These are phyloP conservation scores for Epizoanthus stellaris DNA, from an alignment of 92 coral and sea anemone species.

Conservation along the genomic window DNA sequence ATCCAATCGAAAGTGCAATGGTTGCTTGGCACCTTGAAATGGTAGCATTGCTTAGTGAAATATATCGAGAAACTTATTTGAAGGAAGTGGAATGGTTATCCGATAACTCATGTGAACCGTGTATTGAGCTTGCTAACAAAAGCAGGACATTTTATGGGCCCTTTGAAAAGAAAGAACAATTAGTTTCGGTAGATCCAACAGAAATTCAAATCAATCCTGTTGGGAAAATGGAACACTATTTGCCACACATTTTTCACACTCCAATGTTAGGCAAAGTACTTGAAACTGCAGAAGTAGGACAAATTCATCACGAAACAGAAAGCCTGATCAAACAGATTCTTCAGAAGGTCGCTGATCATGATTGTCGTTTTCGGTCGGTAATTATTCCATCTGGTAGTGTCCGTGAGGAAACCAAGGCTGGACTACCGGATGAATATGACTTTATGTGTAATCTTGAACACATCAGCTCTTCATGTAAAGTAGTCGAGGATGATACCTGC, in stretches of 20 bases:
- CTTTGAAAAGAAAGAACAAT: constrained; percentile 3
- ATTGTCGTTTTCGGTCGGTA: constrained; percentile 53
- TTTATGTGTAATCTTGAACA: constrained; percentile 58
- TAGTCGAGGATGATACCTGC: constrained; percentile 47
- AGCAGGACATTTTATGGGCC: too few relatives aligned
- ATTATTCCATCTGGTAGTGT: constrained; percentile 57
- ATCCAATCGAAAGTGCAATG: too few relatives aligned
- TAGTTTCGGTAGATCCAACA: constrained; percentile 26
- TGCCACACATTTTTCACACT: constrained; percentile 56
- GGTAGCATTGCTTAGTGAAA: too few relatives aligned
- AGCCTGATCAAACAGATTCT: constrained; percentile 46
- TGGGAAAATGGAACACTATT: constrained; percentile 43
- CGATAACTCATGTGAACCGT: too few relatives aligned
- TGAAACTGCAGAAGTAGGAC: constrained; percentile 47
- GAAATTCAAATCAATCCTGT: constrained; percentile 43
- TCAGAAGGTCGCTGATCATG: constrained; percentile 33
- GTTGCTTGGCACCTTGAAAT: too few relatives aligned
- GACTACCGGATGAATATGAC: constrained; percentile 60
- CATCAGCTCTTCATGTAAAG: constrained; percentile 38
- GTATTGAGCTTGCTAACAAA: too few relatives aligned
- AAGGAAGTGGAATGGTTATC: too few relatives aligned
- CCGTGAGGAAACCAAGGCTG: constrained; percentile 60
- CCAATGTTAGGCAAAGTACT: constrained; percentile 55
- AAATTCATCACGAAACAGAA: constrained; percentile 55
- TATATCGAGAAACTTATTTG: too few relatives aligned